These are phyloP conservation scores for Geopemphigus sp. DNA, from an alignment of 1,140 invertebrate species.

Conservation along the genomic window DNA sequence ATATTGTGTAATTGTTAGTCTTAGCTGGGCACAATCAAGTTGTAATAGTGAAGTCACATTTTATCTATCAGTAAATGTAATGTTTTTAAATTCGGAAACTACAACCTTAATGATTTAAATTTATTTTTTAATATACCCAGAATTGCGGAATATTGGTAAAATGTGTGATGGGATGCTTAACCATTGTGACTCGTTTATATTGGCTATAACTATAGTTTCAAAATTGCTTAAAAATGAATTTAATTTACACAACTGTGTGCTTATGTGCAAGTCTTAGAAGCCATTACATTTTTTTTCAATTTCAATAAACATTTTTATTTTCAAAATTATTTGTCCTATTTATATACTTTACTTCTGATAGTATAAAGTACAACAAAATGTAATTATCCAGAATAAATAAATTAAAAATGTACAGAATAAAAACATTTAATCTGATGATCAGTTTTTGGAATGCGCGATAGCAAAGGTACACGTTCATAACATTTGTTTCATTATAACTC, in stretches of 20 bases:
- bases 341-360: neutral
- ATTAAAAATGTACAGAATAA: slow-evolving; percentile 29
- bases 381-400: slow-evolving; percentile 13
- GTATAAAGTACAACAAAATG: slow-evolving; percentile 27
- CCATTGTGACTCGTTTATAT: too few species aligned
- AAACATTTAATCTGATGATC: neutral
- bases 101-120: too few species aligned
- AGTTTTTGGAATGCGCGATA: slow-evolving; percentile 27
- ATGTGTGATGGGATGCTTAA: too few species aligned
- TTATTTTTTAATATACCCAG: too few species aligned
- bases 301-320: neutral
- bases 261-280: too few species aligned
- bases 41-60: too few species aligned
- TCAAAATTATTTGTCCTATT: neutral
- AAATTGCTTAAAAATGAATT: slow-evolving; percentile 18
- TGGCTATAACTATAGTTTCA: too few species aligned
- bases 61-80: too few species aligned
- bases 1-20: too few species aligned
- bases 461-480: neutral
- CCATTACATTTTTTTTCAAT: neutral
- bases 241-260: neutral
- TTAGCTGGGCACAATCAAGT: too few species aligned
- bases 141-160: too few species aligned
- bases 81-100: too few species aligned
- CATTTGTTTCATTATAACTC: slow-evolving; percentile 29